Conservation (phyloP, 2,113 vertebrate genomes). For the Thamnaconus septentrionalis region DNA sequence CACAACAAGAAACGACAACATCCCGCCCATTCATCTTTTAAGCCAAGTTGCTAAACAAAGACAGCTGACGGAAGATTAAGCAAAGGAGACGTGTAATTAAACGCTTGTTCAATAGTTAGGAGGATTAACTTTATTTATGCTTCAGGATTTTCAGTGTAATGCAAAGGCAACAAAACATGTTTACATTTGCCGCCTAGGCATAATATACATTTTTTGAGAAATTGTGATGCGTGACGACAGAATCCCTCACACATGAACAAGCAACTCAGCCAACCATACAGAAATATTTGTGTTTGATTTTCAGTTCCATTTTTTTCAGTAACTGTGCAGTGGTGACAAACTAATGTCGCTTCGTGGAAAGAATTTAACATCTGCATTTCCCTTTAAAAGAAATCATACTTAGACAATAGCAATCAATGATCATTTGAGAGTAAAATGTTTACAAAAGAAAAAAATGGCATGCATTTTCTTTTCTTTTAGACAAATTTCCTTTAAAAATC, state of each 20-base stretch:
- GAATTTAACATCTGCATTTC: not conserved
- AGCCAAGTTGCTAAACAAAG: not conserved
- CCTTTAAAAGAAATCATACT: not conserved
- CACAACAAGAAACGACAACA: not conserved
- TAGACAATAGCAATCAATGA: conserved; percentile 4
- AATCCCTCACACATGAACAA: conserved; percentile 45
- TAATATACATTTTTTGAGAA: conserved; percentile 28
- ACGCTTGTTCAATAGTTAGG: not conserved
- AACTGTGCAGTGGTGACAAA: not conserved
- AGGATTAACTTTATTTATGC: conserved; percentile 56
- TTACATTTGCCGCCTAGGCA: conserved; percentile 24
- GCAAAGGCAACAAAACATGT: conserved; percentile 46
- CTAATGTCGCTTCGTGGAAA: conserved; percentile 4
- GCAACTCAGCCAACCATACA: conserved; percentile 27
- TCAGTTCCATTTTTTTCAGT: conserved; percentile 35
- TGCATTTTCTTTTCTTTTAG: not conserved
- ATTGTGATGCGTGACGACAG: conserved; percentile 23
- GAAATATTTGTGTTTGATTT: conserved; percentile 42
- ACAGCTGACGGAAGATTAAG: not conserved
- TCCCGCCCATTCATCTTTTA: not conserved
- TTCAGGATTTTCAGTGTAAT: conserved; percentile 40
- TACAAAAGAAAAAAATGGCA: not conserved
- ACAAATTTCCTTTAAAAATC: conserved; percentile 14
- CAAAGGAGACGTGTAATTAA: conserved; percentile 3
- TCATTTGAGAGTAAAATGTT: not conserved